Base-by-base conservation (phyloP, 2,888 invertebrate species). In the Pristionchus maxplancki region DNA sequence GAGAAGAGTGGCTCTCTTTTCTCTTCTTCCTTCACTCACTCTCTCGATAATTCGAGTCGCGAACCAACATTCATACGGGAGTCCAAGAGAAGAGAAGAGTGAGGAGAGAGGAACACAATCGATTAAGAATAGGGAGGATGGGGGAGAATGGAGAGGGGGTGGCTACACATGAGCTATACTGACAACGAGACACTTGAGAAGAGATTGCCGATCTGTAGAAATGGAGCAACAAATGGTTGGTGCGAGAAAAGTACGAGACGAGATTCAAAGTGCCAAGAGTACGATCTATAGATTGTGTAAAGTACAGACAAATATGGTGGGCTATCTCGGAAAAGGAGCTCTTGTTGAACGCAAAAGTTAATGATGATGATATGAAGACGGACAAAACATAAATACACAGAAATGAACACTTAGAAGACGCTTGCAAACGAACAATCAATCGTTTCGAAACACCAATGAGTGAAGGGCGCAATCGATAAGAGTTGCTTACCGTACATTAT, bases 31-130 rank as follows among this genome's bases (percentile, higher is more conserved):
- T 84, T 44, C 37, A 40, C 40, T 34, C 82, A 34, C 84, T 84
- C 58, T 84, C 84, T 84, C 58, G 84, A 84, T 84, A 84, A 84
- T 84, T 84, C 84, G 84, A 84, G 84, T 84, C 84, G 84, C 84
- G 84, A 84, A 84, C 84, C 84, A 84, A 84, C 84, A 84, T 84
- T 84, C 84, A 84, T 84, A 84, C 62, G 84, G 84, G 58, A 82
- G 84, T 50, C 81, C 81, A 81, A 81, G 62, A 48, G 62, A 62
- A 84, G 40, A 84, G 48, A 17, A 37, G 84, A 84, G 37, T 53
- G 44, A 84, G 84, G 44, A 84, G 84, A 84, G 82, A 50, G 78
- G 78, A 67, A 74, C 74, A 40, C 74, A 74, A 74, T 74, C 74
- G 74, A 74, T 74, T 74, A 74, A 37, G 74, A 74, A 74, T 74